Base-by-base conservation (phyloP, 2,888 invertebrate species). In the Drosophila mimetica region DNA sequence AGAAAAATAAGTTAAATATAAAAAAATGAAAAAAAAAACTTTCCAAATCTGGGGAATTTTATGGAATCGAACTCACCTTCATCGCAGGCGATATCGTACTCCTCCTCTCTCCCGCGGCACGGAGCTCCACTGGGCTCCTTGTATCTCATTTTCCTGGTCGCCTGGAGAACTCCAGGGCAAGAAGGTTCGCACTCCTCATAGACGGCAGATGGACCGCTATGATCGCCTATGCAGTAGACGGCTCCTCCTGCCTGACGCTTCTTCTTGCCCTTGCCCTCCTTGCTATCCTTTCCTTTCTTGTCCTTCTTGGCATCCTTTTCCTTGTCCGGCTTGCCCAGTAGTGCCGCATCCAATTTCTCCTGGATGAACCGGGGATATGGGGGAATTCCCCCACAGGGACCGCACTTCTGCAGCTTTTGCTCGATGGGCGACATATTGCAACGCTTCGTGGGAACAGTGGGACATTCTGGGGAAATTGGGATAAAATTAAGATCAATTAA, bases 301-400 rank as follows among this genome's bases (percentile, higher is more conserved):
- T 57, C 77, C 2, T 37, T 39, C 1, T 70, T 67, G 0, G 32
- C 22, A 0, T 44, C 37, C 6, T 54, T 50, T 16, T 52, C 72
- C 4, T 54, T 50, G 14, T 46, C 65, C 16, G 6, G 22, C 34
- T 14, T 36, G n/a, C 16, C 22, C 7, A 9, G 6, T 0, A n/a
- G 25, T 0, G 6, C 60, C 0, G 16, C 30, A 6, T 30, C 8
- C 37, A n/a, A 16, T 1, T 36, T 57, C 1, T 42, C 53, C 51
- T 51, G 70, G 5, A 73, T 60, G 28, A 22, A 66, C 5, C 71
- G 74, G 3, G 81, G 69, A 57, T 76, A 41, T 16, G 79, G 59
- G 13, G 81, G 86, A 20, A 88, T 51, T 4, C 76, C 73, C 2
- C 48, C 42, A 8, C 84, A 84, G 14, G 84, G 84, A 46, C 78